Evolutionary conservation across 2,888 invertebrate genomes (phyloP).

Genomic region (Melinaea marsaeus): DNA sequence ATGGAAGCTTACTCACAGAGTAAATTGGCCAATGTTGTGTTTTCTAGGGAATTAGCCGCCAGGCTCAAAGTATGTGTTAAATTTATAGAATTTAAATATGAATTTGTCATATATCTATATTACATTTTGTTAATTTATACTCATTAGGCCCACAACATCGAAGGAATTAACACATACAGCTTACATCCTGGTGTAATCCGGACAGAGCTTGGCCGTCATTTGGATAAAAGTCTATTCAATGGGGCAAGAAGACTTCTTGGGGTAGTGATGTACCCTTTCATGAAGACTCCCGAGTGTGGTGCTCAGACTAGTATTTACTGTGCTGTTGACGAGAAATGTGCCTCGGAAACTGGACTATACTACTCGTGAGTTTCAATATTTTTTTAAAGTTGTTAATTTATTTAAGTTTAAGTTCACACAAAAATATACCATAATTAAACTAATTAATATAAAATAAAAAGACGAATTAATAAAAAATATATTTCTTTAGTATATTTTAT

Average conservation of each 20-base stretch:
- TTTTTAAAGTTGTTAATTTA: background rate
- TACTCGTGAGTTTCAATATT: conserved; percentile 61
- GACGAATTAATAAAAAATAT: too few species aligned
- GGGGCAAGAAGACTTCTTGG: conserved; percentile 64
- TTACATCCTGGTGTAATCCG: conserved; percentile 86
- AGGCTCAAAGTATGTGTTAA: conserved; percentile 27
- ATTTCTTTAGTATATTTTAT: background rate
- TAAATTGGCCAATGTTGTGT: conserved; percentile 89
- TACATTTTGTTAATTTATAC: background rate
- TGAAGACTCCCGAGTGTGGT: conserved; percentile 80
- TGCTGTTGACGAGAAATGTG: conserved; percentile 81
- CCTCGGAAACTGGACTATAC: conserved; percentile 78
- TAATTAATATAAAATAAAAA: background rate
- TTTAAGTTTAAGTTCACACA: background rate
- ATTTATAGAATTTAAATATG: background rate
- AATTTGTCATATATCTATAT: background rate
- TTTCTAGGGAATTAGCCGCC: conserved; percentile 83
- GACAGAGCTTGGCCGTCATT: conserved; percentile 86
- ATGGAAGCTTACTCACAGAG: conserved; percentile 86
- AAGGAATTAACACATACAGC: conserved; percentile 81
- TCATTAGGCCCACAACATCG: conserved; percentile 59
- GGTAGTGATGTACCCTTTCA: conserved; percentile 57
- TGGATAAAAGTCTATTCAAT: conserved; percentile 69
- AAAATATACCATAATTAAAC: background rate
- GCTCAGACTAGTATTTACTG: conserved; percentile 88